phyloP scores from a whole-genome alignment of 2,888 invertebrate species.

The Drosophila gaucha region DNA sequence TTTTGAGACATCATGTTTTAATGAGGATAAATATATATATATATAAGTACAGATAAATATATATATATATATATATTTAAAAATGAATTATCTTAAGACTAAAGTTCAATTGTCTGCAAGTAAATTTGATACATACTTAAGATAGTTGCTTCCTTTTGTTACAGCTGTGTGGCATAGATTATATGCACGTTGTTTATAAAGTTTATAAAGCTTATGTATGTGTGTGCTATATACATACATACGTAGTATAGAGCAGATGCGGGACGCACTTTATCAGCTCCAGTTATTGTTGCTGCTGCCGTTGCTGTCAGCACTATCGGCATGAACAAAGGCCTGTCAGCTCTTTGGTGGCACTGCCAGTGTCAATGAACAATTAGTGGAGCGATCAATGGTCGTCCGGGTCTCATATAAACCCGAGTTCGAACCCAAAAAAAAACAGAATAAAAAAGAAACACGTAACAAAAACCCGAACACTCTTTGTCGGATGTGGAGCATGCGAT shows the following conservation, averaged over 20 bases:
- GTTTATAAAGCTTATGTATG: constrained; percentile 1
- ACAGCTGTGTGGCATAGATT: constrained; percentile 12
- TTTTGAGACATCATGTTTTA: too few relatives aligned
- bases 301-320: constrained; percentile 60
- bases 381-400: constrained; percentile 68
- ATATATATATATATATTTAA: neutral
- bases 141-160: constrained; percentile 14
- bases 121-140: neutral
- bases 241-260: constrained; percentile 15
- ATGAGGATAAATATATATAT: too few relatives aligned
- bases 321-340: constrained; percentile 67
- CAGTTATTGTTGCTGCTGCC: constrained; percentile 19
- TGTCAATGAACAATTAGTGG: constrained; percentile 77
- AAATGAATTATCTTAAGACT: neutral
- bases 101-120: constrained; percentile 8
- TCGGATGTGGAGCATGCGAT: constrained; percentile 73
- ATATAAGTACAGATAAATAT: neutral
- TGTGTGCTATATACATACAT: neutral
- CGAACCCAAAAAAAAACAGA: constrained; percentile 7
- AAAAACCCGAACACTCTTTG: constrained; percentile 20
- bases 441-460: neutral
- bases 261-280: constrained; percentile 49
- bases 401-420: constrained; percentile 17
- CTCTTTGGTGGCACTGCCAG: constrained; percentile 38
- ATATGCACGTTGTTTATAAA: constrained; percentile 4